These are phyloP conservation scores for Bimastos eiseni DNA, from an alignment of 2,888 invertebrate genomes.

Conservation along the genomic window DNA sequence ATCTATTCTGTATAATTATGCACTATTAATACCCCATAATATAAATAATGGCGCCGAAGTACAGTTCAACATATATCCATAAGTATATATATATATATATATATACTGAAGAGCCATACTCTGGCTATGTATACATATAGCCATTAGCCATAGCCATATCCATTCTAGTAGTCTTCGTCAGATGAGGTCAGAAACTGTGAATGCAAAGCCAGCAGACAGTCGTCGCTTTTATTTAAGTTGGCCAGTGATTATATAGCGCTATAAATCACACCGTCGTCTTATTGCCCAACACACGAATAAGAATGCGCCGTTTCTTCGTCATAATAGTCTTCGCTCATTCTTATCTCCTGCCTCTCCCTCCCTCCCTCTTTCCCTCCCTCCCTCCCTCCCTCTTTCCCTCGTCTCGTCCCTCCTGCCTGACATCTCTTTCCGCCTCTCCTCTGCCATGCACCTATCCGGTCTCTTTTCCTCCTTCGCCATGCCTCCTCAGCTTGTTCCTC, in stretches of 20 bases:
- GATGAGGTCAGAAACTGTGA: conserved; percentile 13
- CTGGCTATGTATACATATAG: no score
- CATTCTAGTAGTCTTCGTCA: background rate
- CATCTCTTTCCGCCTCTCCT: background rate
- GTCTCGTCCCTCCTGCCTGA: background rate
- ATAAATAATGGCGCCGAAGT: no score
- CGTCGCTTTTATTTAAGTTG: background rate
- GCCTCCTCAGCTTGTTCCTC: background rate
- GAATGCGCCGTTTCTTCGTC: background rate
- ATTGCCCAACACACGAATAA: conserved; percentile 13
- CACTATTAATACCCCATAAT: no score
- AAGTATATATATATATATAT: no score
- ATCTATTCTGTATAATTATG: no score
- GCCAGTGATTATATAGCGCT: background rate
- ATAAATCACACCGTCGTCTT: background rate
- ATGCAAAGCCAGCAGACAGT: background rate
- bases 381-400: background rate
- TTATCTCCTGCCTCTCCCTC: background rate
- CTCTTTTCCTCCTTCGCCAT: background rate
- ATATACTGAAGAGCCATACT: no score
- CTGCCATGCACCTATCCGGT: background rate
- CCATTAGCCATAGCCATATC: no score
- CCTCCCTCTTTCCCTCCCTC: background rate
- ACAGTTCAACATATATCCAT: background rate
- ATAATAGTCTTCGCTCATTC: background rate